These are phyloP conservation scores for Ranitomeya imitator DNA, from an alignment of 2,113 vertebrate genomes.

Conservation along the genomic window DNA sequence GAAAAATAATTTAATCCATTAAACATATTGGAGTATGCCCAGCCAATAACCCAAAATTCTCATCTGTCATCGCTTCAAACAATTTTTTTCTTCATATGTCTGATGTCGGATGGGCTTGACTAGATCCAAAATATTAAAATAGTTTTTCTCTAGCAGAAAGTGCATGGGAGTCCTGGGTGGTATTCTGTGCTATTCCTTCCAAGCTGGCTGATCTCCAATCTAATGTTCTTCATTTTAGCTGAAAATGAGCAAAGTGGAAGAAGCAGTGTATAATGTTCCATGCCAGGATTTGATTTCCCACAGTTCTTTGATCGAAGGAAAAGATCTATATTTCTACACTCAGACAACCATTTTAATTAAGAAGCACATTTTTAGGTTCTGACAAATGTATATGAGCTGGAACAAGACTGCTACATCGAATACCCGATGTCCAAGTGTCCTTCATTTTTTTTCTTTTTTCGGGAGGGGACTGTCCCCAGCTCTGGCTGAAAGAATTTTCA, in stretches of 20 bases:
- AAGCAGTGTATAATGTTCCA: conserved; percentile 25
- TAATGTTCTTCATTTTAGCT: conserved; percentile 44
- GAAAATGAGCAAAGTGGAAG: conserved; percentile 49
- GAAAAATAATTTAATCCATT: conserved; percentile 18
- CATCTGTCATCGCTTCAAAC: conserved; percentile 44
- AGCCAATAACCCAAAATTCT: conserved; percentile 40
- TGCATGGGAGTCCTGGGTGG: conserved; percentile 36
- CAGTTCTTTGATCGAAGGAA: conserved; percentile 23
- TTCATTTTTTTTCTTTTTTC: neutral
- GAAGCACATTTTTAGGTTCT: conserved; percentile 24
- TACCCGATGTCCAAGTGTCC: neutral
- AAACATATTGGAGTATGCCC: conserved; percentile 32
- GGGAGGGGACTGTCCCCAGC: neutral
- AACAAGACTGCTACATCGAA: neutral
- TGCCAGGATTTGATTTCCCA: conserved; percentile 42
- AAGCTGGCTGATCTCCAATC: conserved; percentile 33
- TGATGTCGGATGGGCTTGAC: conserved; percentile 33
- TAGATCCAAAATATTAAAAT: conserved; percentile 39
- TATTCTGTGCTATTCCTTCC: conserved; percentile 14
- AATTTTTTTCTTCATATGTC: conserved; percentile 38
- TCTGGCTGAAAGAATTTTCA: neutral
- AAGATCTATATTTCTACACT: conserved; percentile 45
- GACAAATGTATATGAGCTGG: conserved; percentile 8
- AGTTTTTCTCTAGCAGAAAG: conserved; percentile 1
- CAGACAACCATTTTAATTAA: conserved; percentile 35